Base-by-base conservation (phyloP, 2,888 invertebrate genomes). In the Dermolepida albohirtum region DNA sequence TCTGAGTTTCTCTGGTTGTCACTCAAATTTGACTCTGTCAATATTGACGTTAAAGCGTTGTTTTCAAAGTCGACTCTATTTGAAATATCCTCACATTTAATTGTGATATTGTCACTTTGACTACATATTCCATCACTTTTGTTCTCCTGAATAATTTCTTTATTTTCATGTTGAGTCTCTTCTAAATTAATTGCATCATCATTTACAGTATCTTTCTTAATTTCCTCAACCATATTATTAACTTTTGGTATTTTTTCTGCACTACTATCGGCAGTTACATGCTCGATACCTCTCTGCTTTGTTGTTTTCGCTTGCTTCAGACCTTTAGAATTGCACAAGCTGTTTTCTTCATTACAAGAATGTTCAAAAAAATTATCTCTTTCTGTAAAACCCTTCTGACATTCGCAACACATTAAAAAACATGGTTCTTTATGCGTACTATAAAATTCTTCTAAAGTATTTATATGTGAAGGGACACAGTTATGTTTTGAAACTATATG, bases 401-500 rank as follows among this genome's bases (percentile, higher is more conserved):
- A 94, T 41, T 87, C 88, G 84, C 93, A 93, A 79, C 94, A 94
- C 85, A 93, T 90, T 71, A 94, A 84, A 82, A 90, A 92, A 76
- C 92, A 88, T 1, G 90, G 89, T 66, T 90, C 90, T 76, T 86
- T 87, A 78, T 89, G 89, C 52, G 86, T 86, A 77, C 85, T 87
- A 72, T 87, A 86, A 76, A 91, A 88, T 68, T 90, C 89, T 70
- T 89, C 88, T 70, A 88, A 87, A 52, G 87, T 88, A 44, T 88
- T 85, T 80, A 89, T 92, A 72, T 87, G 86, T 71, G 88, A 88
- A 76, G 92, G 91, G 75, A 89, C 88, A 59, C 93, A 88, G 83
- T 90, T 90, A 79, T 95, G 95, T 81, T 92, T 92, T 71, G 90
- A 89, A 70, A 88, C 87, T 72, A 95, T 85, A 84, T 95, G 95